These are phyloP conservation scores for Pseudomyrmex flavicornis DNA, from an alignment of 1,140 invertebrate genomes.

Conservation along the genomic window DNA sequence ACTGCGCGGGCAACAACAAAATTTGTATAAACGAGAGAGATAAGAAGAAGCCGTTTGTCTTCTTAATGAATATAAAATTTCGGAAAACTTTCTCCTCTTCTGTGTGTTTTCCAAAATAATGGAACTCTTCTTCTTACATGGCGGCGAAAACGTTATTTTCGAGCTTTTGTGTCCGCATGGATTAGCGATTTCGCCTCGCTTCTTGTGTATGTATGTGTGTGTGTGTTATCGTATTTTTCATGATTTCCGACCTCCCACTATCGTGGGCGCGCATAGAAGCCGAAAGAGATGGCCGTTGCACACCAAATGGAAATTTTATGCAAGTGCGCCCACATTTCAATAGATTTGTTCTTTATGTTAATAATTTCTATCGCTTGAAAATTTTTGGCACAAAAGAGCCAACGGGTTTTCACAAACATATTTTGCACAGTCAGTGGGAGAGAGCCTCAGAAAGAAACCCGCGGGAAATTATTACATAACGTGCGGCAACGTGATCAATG, in stretches of 20 bases:
- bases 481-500: neutral
- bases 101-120: neutral
- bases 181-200: constrained; percentile 48
- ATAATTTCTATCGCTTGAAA: constrained; percentile 32
- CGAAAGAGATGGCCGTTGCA: constrained; percentile 56
- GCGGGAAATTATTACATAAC: neutral
- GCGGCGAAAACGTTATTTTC: constrained; percentile 34
- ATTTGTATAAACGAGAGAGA: neutral
- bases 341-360: constrained; percentile 29
- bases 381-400: constrained; percentile 12
- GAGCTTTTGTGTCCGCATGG: constrained; percentile 19
- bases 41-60: too few species aligned
- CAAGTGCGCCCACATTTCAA: constrained; percentile 15
- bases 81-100: neutral
- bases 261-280: constrained; percentile 38
- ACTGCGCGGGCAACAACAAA: neutral
- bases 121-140: neutral
- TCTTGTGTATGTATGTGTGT: too few species aligned
- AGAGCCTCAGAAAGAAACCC: too few species aligned
- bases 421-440: too few species aligned
- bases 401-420: neutral
- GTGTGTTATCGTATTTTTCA: constrained; percentile 38
- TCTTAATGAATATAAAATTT: neutral
- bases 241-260: constrained; percentile 38
- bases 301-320: constrained; percentile 55